These are phyloP conservation scores for Casuarius casuarius DNA, from an alignment of 2,113 vertebrate genomes.

Conservation along the genomic window DNA sequence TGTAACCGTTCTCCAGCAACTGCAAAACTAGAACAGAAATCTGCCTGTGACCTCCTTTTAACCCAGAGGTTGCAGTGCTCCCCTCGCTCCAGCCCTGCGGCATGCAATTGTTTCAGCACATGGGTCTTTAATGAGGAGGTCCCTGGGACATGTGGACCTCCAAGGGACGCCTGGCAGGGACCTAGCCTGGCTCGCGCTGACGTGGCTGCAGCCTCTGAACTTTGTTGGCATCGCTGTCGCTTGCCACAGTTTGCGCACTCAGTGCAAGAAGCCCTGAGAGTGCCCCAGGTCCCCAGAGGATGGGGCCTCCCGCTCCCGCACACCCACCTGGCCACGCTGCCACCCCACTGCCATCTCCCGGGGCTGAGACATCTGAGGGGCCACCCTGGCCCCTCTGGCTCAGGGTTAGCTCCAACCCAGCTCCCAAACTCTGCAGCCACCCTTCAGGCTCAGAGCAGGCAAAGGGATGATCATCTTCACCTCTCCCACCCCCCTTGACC, in stretches of 20 bases:
- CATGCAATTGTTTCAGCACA: rapidly evolving
- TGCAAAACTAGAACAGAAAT: not conserved
- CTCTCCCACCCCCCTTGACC: not conserved
- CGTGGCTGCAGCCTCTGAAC: not conserved
- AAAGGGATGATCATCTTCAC: not conserved
- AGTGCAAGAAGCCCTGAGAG: not conserved
- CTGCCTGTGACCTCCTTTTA: not conserved
- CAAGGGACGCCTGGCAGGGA: not conserved
- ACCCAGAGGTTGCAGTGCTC: not conserved
- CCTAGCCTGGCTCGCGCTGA: too few relatives aligned
- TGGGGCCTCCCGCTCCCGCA: rapidly evolving
- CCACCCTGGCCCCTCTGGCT: not conserved
- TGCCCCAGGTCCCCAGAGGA: not conserved
- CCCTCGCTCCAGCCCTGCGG: not conserved
- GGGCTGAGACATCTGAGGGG: not conserved
- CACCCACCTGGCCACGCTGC: not conserved
- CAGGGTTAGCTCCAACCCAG: not conserved
- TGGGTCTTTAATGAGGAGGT: rapidly evolving
- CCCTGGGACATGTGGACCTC: not conserved
- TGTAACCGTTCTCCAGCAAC: not conserved
- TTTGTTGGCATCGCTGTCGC: too few relatives aligned
- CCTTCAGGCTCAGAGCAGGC: not conserved
- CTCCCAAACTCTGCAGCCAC: not conserved
- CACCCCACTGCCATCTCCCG: not conserved
- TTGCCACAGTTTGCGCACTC: too few relatives aligned